Conservation (phyloP, 1,140 invertebrate genomes). For the Papilio polytes region DNA sequence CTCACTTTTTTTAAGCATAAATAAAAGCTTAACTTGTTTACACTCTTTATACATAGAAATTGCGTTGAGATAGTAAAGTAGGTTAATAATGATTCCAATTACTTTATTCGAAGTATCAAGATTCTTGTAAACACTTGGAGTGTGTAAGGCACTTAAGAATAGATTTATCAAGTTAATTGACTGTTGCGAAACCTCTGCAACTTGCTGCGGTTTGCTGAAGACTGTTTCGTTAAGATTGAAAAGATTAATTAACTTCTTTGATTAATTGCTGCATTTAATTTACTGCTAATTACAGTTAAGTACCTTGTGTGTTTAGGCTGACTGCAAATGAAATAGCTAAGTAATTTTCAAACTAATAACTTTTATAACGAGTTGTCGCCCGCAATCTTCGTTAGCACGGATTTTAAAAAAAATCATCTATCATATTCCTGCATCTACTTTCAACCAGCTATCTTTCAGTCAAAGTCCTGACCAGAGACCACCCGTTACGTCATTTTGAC, state of each 20-base stretch:
- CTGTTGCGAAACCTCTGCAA: not conserved
- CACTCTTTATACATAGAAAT: not conserved
- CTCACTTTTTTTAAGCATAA: not conserved
- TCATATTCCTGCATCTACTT: no score
- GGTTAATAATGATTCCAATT: not conserved
- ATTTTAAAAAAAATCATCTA: no score
- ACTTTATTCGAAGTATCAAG: not conserved
- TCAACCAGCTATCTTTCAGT: no score
- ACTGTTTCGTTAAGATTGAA: not conserved
- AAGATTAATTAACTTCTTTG: slow-evolving; percentile 21
- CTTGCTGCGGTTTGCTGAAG: not conserved
- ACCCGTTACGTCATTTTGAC: no score
- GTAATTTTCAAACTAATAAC: not conserved
- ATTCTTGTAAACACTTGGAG: not conserved
- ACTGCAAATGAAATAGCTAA: not conserved
- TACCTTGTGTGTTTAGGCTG: slow-evolving; percentile 11
- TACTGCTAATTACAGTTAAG: slow-evolving; percentile 5
- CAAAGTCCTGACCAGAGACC: no score
- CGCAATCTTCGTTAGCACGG: no score
- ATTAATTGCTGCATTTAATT: slow-evolving; percentile 2
- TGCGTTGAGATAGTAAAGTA: not conserved
- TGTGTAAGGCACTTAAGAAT: not conserved
- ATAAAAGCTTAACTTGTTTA: not conserved
- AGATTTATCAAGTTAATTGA: slow-evolving; percentile 2
- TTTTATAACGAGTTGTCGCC: no score